Conservation (phyloP, 2,113 vertebrate species). For the Podarcis cretensis region DNA sequence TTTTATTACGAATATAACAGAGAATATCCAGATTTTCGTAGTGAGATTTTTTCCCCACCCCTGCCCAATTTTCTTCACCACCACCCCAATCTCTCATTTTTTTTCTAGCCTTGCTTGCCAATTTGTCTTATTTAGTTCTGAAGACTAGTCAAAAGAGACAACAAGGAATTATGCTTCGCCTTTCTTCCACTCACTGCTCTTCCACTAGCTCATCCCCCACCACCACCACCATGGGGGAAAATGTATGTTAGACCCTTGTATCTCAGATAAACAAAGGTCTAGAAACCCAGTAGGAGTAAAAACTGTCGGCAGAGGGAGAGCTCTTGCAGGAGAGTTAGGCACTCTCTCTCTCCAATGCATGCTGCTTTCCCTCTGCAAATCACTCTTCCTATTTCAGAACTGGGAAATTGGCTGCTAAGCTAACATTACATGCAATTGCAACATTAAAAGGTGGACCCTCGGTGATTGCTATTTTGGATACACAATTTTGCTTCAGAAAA, state of each 20-base stretch:
- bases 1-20: not conserved
- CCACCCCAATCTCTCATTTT: too few relatives aligned
- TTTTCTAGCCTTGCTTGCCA: not conserved
- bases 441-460: not conserved
- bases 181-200: not conserved
- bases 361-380: not conserved
- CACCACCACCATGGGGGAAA: too few relatives aligned
- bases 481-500: too few relatives aligned
- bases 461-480: not conserved
- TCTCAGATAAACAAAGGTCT: not conserved
- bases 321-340: not conserved
- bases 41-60: not conserved
- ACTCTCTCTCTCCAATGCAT: not conserved
- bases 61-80: too few relatives aligned
- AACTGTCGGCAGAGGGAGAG: not conserved
- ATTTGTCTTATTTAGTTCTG: not conserved
- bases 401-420: not conserved
- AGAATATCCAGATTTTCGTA: not conserved
- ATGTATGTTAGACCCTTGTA: too few relatives aligned
- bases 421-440: not conserved
- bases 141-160: slow-evolving; percentile 32
- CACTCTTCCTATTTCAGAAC: not conserved
- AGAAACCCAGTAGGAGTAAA: not conserved
- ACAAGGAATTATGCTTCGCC: not conserved
- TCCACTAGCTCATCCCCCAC: not conserved